Evolutionary conservation across 2,797 vertebrate genomes (phyloP).

Genomic region (Bucorvus abyssinicus): DNA sequence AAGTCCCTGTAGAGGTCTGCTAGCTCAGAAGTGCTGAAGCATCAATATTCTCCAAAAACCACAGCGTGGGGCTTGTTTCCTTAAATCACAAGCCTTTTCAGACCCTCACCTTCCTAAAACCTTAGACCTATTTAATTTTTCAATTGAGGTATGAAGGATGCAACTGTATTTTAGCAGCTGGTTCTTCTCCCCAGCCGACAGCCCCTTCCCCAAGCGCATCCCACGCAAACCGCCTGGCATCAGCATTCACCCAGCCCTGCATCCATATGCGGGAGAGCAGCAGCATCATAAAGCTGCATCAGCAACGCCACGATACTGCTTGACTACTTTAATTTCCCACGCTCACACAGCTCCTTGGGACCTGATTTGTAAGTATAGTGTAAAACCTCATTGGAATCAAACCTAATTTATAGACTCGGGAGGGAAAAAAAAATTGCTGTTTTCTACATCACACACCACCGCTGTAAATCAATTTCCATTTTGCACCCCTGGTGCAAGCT

Average conservation of each 20-base stretch:
- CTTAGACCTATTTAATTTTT: background rate
- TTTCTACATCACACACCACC: background rate
- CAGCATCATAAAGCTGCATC: background rate
- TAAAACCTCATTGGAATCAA: background rate
- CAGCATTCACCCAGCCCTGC: background rate
- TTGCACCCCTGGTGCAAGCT: background rate
- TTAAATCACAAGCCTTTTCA: background rate
- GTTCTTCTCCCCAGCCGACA: background rate
- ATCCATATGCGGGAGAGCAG: accelerated
- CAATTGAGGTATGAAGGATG: background rate
- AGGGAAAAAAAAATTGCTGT: conserved; percentile 3
- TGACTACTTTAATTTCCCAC: background rate
- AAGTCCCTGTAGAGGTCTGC: background rate
- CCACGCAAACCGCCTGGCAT: background rate
- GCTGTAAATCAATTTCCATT: conserved; percentile 59
- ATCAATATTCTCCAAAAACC: background rate
- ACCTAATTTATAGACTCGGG: conserved; percentile 49
- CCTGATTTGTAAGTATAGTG: background rate
- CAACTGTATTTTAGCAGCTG: background rate
- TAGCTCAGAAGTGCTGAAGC: background rate
- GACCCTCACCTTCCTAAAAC: background rate
- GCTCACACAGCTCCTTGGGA: background rate
- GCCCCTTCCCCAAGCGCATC: background rate
- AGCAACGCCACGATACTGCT: background rate
- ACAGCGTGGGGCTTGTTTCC: background rate